These are phyloP conservation scores for Brachypteracias leptosomus DNA, from an alignment of 2,113 vertebrate species.

Conservation along the genomic window DNA sequence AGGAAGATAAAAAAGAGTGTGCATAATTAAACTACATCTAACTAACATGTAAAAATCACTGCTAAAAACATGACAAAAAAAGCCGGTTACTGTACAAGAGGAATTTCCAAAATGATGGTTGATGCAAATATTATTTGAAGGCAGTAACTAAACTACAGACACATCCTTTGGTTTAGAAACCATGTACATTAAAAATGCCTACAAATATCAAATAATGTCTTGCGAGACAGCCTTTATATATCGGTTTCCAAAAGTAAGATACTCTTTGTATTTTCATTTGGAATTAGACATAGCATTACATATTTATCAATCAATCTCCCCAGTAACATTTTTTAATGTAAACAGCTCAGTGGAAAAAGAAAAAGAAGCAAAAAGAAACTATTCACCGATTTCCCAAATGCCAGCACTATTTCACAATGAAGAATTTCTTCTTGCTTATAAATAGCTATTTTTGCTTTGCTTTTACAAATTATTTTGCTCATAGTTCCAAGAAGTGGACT, in stretches of 20 bases:
- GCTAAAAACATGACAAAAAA: neutral
- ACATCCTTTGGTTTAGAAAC: neutral
- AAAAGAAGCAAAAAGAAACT: neutral
- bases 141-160: neutral
- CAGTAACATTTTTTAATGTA: neutral
- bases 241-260: neutral
- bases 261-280: neutral
- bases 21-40: neutral
- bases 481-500: neutral
- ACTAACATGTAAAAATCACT: neutral
- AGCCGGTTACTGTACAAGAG: neutral
- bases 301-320: neutral
- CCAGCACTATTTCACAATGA: neutral
- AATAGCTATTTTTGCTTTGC: neutral
- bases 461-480: neutral
- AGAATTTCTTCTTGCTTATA: neutral
- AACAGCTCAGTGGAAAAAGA: neutral
- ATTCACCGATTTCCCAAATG: neutral
- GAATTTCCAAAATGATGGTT: neutral
- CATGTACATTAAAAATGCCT: neutral
- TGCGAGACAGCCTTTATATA: neutral
- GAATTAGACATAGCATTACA: neutral
- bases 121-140: neutral
- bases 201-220: neutral
- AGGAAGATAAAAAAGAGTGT: neutral